phyloP scores from a whole-genome alignment of 2,113 vertebrate species.

The Oryzias celebensis region DNA sequence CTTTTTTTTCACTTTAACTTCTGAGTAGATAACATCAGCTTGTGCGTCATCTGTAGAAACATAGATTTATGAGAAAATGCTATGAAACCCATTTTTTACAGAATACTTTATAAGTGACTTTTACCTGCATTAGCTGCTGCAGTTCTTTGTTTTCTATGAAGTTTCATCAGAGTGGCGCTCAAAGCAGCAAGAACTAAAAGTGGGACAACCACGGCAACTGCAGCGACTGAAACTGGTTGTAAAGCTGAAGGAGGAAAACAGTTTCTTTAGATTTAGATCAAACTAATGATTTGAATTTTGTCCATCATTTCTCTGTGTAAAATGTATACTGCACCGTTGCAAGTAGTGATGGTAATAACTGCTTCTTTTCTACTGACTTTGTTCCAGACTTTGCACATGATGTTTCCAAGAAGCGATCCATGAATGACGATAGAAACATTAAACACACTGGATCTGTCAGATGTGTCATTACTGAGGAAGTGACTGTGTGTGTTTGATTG shows the following conservation, averaged over 20 bases:
- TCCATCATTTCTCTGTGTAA: not conserved
- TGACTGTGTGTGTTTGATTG: not conserved
- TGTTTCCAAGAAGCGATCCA: conserved; percentile 7
- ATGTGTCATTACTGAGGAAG: not conserved
- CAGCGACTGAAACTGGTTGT: not conserved
- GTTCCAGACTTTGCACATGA: conserved; percentile 37
- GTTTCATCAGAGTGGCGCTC: not conserved
- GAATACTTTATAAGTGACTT: too few relatives aligned
- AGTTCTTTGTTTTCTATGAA: not conserved
- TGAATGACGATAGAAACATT: conserved; percentile 13
- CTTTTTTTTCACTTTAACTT: not conserved
- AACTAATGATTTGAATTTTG: not conserved
- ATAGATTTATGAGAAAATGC: too few relatives aligned
- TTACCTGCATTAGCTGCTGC: not conserved
- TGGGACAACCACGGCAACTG: too few relatives aligned
- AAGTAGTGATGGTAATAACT: conserved; percentile 9
- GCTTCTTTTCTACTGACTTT: conserved; percentile 19
- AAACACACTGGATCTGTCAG: not conserved
- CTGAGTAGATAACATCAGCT: conserved; percentile 7
- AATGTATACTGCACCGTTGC: conserved; percentile 8
- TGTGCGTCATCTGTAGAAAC: not conserved
- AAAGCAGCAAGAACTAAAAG: too few relatives aligned
- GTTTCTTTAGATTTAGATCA: not conserved
- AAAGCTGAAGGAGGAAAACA: not conserved
- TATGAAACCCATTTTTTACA: too few relatives aligned